phyloP scores from a whole-genome alignment of 1,140 invertebrate genomes.

The Medauroidea extradentata region DNA sequence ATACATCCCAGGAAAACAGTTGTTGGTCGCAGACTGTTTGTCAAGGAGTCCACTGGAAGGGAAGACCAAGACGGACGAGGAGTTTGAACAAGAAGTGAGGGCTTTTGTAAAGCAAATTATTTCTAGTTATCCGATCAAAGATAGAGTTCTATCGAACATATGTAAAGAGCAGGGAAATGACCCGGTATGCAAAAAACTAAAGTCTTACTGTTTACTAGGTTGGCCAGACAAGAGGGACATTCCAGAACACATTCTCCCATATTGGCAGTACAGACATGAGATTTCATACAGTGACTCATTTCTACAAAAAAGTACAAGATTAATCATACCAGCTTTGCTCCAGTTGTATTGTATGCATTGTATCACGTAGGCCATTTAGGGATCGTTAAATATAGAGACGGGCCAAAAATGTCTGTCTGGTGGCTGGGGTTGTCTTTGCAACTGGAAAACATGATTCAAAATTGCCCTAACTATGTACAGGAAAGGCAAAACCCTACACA shows the following conservation, averaged over 20 bases:
- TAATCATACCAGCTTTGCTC: conserved; percentile 24
- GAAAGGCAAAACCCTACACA: conserved; percentile 16
- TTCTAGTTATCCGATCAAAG: conserved; percentile 10
- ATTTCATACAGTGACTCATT: conserved; percentile 18
- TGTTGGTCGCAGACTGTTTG: conserved; percentile 31
- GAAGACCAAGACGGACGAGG: conserved; percentile 14
- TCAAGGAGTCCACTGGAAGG: conserved; percentile 21
- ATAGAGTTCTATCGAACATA: no score
- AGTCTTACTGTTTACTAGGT: no score
- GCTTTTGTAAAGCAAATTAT: conserved; percentile 16
- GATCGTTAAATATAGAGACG: no score
- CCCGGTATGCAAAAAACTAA: no score
- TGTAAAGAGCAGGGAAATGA: no score
- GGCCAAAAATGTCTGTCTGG: background rate
- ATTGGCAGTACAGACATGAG: conserved; percentile 17
- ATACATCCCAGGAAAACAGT: conserved; percentile 33
- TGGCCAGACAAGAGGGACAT: conserved; percentile 19
- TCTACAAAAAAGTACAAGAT: conserved; percentile 20
- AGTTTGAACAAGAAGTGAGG: conserved; percentile 14
- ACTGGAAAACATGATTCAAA: conserved; percentile 22
- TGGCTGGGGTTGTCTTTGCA: conserved; percentile 27
- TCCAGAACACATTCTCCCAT: conserved; percentile 14
- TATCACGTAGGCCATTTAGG: conserved; percentile 27
- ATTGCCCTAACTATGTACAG: conserved; percentile 27
- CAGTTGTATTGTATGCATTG: conserved; percentile 22